Evolutionary conservation across 2,888 invertebrate genomes (phyloP).

Genomic region (Pogonocherus hispidulus): DNA sequence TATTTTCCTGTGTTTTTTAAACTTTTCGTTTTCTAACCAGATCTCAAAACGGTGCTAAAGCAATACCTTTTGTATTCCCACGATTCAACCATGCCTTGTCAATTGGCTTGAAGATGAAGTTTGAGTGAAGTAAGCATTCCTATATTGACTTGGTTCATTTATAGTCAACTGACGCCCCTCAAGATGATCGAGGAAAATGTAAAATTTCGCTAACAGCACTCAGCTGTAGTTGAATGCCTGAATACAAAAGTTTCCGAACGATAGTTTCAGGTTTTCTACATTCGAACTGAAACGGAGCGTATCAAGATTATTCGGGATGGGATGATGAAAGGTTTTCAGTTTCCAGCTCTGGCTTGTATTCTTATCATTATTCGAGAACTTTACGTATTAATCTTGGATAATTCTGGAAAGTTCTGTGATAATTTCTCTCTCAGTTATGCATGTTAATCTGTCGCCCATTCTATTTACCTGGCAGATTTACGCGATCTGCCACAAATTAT

Average conservation of each 20-base stretch:
- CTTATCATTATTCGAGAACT: background rate
- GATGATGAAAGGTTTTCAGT: background rate
- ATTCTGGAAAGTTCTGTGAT: background rate
- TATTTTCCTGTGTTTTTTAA: no score
- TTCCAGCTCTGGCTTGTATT: background rate
- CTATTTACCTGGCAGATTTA: background rate
- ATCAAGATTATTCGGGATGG: background rate
- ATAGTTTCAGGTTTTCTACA: background rate
- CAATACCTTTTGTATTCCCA: no score
- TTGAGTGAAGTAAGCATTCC: no score
- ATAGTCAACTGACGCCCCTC: background rate
- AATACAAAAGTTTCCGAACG: background rate
- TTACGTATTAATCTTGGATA: background rate
- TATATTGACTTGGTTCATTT: background rate
- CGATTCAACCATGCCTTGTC: no score
- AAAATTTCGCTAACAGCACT: background rate
- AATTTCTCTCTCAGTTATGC: background rate
- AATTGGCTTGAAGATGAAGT: no score
- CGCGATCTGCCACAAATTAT: background rate
- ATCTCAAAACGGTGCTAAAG: no score
- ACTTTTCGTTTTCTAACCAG: no score
- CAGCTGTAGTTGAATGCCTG: background rate
- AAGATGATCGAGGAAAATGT: slow-evolving; percentile 3
- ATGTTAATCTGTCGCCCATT: background rate
- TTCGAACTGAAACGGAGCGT: background rate